Percentiles rank a stretch among this genome's conserved stretches.
These are phyloP conservation scores for Cephalophus harveyi DNA, from an alignment of 2,113 vertebrate genomes.

Conservation along the genomic window DNA sequence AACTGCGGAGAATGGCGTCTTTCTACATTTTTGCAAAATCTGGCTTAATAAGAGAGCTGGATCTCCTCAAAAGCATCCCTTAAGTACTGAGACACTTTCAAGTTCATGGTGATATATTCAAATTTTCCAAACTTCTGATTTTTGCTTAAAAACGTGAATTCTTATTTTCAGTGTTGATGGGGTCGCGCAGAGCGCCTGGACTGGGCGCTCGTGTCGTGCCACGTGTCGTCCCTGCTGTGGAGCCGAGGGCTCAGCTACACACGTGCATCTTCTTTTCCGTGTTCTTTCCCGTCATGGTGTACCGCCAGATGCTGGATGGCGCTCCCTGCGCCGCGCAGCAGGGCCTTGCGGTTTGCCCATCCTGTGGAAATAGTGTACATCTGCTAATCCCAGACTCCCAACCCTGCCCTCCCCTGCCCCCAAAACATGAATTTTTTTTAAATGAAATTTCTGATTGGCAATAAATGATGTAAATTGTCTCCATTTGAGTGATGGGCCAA, in stretches of 20 bases:
- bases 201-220: too few species aligned
- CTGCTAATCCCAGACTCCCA: neutral
- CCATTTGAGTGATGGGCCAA: neutral
- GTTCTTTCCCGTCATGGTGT: neutral
- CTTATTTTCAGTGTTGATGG: neutral
- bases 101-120: neutral
- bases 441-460: neutral
- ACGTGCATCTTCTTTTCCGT: neutral
- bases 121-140: neutral
- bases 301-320: neutral
- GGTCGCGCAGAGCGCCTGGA: neutral
- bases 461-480: neutral
- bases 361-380: neutral
- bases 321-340: neutral
- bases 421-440: neutral
- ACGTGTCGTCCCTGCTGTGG: neutral
- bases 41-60: neutral
- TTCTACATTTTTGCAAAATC: constrained; percentile 18
- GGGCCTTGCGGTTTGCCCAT: neutral
- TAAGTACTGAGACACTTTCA: neutral
- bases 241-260: neutral
- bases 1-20: neutral
- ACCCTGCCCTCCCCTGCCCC: neutral
- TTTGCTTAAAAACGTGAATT: neutral
- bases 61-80: neutral